These are phyloP conservation scores for Paramormyrops hopkinsi DNA, from an alignment of 2,797 vertebrate species.

Conservation along the genomic window DNA sequence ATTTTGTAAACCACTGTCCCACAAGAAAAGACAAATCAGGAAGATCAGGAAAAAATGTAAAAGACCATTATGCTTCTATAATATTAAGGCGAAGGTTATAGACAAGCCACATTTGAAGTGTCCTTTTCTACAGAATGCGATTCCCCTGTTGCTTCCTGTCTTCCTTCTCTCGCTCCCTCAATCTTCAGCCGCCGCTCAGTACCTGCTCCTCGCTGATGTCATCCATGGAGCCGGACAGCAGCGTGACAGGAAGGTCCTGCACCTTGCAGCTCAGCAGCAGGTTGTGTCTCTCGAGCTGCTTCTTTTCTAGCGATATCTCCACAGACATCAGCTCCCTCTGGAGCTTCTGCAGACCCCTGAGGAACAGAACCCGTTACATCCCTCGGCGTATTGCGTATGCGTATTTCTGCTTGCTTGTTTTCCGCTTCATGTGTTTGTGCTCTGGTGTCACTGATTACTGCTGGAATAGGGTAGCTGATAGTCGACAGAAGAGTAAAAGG, in stretches of 20 bases:
- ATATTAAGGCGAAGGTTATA: not conserved
- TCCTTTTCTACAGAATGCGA: not conserved
- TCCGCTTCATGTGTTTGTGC: not conserved
- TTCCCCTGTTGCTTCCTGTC: not conserved
- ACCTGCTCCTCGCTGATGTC: slow-evolving; percentile 83
- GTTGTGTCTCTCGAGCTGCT: slow-evolving; percentile 73
- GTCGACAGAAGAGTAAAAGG: not conserved
- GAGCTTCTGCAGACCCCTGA: slow-evolving; percentile 67
- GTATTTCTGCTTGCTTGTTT: not conserved
- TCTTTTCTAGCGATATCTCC: slow-evolving; percentile 74
- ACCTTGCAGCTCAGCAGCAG: slow-evolving; percentile 82
- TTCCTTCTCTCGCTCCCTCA: not conserved
- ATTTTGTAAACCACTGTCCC: not conserved
- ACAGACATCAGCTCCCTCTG: slow-evolving; percentile 67
- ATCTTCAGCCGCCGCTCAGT: not conserved
- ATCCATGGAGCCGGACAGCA: slow-evolving; percentile 74
- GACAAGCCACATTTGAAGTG: not conserved
- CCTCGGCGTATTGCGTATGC: not conserved
- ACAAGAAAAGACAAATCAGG: not conserved
- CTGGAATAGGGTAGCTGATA: not conserved
- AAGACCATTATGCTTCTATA: not conserved
- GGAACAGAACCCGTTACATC: not conserved
- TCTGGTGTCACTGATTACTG: not conserved
- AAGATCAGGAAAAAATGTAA: not conserved
- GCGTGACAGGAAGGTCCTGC: slow-evolving; percentile 62